phyloP scores from a whole-genome alignment of 2,888 invertebrate species.

The Mythimna lalbum region DNA sequence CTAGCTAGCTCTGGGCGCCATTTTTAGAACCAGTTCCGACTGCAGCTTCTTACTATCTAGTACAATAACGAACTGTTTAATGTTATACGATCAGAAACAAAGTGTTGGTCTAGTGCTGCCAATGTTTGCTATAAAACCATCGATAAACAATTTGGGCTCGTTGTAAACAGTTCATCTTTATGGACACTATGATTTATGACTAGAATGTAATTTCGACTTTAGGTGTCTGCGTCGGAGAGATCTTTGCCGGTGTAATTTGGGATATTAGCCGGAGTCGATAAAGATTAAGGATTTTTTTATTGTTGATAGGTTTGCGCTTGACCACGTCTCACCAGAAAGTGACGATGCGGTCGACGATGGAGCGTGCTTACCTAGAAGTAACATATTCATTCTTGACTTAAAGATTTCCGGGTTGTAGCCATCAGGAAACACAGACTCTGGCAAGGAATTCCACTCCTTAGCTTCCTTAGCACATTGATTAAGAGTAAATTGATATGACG shows the following conservation, averaged over 20 bases:
- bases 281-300: constrained; percentile 10
- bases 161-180: constrained; percentile 51
- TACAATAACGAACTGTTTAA: constrained; percentile 21
- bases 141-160: constrained; percentile 46
- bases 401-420: too few species aligned
- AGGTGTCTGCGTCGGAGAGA: constrained; percentile 15
- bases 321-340: too few species aligned
- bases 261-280: constrained; percentile 5
- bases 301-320: too few species aligned
- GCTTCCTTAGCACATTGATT: too few species aligned
- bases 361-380: too few species aligned
- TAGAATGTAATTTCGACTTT: constrained; percentile 22
- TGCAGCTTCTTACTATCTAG: neutral
- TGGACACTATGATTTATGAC: constrained; percentile 49
- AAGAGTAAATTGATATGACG: too few species aligned
- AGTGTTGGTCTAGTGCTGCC: constrained; percentile 39
- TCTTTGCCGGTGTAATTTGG: constrained; percentile 23
- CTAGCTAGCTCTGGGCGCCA: neutral
- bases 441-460: too few species aligned
- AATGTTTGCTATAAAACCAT: constrained; percentile 47
- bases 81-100: constrained; percentile 15
- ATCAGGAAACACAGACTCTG: too few species aligned
- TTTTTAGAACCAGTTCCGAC: neutral
- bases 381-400: too few species aligned
- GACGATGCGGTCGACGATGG: too few species aligned